These are phyloP conservation scores for Thryonomys swinderianus DNA, from an alignment of 2,113 vertebrate species.

Conservation along the genomic window DNA sequence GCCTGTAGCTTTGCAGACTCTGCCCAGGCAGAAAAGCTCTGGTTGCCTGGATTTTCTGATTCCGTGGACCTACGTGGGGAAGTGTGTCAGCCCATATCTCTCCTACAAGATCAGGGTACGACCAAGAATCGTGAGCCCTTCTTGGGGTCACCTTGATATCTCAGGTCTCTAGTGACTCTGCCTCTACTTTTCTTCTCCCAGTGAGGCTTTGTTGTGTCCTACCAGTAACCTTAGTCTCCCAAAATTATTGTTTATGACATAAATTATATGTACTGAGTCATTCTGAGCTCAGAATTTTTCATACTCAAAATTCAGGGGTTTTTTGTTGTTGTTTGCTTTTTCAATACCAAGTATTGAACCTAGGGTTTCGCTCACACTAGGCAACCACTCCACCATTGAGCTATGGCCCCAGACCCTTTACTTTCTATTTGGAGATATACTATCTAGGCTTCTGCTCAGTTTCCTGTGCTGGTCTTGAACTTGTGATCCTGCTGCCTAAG, in stretches of 20 bases:
- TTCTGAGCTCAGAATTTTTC: neutral
- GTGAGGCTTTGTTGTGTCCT: neutral
- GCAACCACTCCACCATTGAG: neutral
- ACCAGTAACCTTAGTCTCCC: neutral
- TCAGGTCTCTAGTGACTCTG: neutral
- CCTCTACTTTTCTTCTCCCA: neutral
- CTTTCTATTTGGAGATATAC: neutral
- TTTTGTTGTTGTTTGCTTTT: neutral
- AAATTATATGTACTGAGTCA: neutral
- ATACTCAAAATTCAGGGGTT: neutral
- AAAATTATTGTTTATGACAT: neutral
- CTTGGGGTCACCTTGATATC: neutral
- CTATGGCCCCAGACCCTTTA: neutral
- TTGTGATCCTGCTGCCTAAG: neutral
- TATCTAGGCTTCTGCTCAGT: neutral
- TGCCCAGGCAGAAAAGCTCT: neutral
- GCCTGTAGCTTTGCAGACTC: neutral
- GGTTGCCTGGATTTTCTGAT: neutral
- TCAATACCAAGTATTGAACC: neutral
- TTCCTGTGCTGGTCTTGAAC: neutral
- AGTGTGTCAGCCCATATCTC: neutral
- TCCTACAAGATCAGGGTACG: neutral
- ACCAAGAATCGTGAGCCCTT: neutral
- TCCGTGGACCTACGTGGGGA: fast-evolving
- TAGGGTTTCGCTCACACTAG: neutral